These are phyloP conservation scores for Teleogryllus occipitalis DNA, from an alignment of 1,140 invertebrate genomes.

Conservation along the genomic window DNA sequence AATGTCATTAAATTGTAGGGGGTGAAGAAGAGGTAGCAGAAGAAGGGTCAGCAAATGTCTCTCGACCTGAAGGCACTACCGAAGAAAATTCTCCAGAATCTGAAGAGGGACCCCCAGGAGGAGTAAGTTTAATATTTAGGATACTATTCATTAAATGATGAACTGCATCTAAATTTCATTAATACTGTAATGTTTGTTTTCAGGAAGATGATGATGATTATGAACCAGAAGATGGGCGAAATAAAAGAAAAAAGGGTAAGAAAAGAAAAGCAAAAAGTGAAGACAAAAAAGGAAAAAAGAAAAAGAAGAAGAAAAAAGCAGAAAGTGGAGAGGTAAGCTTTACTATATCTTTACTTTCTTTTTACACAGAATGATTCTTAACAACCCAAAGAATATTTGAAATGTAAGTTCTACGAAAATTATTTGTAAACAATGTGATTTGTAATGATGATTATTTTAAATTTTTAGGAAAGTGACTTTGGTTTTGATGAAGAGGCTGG, in stretches of 20 bases:
- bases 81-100: conserved; percentile 62
- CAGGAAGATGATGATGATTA: conserved; percentile 74
- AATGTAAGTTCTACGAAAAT: background rate
- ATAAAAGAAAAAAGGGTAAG: conserved; percentile 79
- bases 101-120: conserved; percentile 53
- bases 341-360: background rate
- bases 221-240: conserved; percentile 69
- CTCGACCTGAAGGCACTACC: conserved; percentile 18
- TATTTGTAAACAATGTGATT: background rate
- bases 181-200: background rate
- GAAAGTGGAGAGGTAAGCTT: conserved; percentile 73
- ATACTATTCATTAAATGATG: background rate
- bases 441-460: background rate
- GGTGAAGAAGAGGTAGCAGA: conserved; percentile 54
- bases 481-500: conserved; percentile 58
- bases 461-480: conserved; percentile 67
- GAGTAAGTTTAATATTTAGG: conserved; percentile 28
- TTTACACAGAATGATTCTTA: background rate
- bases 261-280: conserved; percentile 81
- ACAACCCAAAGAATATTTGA: background rate
- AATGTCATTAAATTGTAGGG: conserved; percentile 39
- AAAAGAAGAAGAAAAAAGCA: conserved; percentile 87
- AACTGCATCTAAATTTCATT: too few species aligned
- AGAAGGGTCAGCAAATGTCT: conserved; percentile 42
- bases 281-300: conserved; percentile 82